Percentiles rank a stretch among this genome's conserved stretches.
Evolutionary conservation across 2,113 vertebrate genomes (phyloP).

Genomic region (Ellobius talpinus): DNA sequence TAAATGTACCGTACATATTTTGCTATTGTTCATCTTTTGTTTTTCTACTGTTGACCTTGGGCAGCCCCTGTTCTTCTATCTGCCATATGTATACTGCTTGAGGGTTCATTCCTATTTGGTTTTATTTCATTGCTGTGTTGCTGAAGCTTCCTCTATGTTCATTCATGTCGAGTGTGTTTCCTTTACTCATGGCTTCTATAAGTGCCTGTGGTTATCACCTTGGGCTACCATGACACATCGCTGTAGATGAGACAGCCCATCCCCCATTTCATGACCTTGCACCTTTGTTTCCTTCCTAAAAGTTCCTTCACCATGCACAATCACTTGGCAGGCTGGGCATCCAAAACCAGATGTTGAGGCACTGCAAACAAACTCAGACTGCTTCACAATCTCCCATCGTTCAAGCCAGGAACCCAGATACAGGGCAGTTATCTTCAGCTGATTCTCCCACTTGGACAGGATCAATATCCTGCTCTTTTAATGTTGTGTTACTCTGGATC

Average conservation of each 20-base stretch:
- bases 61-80: neutral
- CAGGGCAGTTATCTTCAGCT: neutral
- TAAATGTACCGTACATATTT: neutral
- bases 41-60: neutral
- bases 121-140: neutral
- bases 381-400: neutral
- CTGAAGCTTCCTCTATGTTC: neutral
- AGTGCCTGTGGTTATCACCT: neutral
- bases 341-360: neutral
- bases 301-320: neutral
- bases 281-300: neutral
- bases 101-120: too few relatives aligned
- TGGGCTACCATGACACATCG: neutral
- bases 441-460: too few relatives aligned
- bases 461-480: neutral
- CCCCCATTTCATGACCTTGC: neutral
- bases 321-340: too few relatives aligned
- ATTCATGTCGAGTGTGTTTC: neutral
- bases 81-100: rapidly evolving
- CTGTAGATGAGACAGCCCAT: too few relatives aligned
- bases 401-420: neutral
- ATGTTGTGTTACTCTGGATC: neutral
- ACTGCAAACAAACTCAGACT: too few relatives aligned
- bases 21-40: neutral
- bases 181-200: neutral